phyloP scores from a whole-genome alignment of 1,140 invertebrate species.

The Leptestheria dahalacensis region DNA sequence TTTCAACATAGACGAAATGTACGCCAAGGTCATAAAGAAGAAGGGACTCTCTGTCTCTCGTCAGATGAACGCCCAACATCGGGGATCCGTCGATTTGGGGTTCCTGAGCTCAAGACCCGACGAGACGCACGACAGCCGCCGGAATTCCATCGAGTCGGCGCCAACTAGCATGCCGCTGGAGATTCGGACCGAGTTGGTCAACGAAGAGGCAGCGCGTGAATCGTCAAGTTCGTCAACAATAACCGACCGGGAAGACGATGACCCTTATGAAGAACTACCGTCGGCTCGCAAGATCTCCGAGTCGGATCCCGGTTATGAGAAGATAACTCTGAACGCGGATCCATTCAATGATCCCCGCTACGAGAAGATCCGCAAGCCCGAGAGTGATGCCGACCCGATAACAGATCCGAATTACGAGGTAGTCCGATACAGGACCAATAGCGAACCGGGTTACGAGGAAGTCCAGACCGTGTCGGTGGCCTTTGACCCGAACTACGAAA shows the following conservation, averaged over 20 bases:
- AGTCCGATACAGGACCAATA: neutral
- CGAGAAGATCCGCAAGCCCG: conserved; percentile 1
- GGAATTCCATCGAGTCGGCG: conserved; percentile 8
- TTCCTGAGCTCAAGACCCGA: neutral
- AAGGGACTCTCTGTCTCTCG: conserved; percentile 12
- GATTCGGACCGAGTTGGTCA: neutral
- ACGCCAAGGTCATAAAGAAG: conserved; percentile 50
- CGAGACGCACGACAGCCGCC: neutral
- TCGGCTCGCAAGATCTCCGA: conserved; percentile 8
- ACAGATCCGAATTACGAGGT: conserved; percentile 7
- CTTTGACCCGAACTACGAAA: conserved; percentile 34
- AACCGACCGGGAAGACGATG: conserved; percentile 5
- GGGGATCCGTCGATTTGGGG: conserved; percentile 14
- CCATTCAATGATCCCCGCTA: conserved; percentile 13
- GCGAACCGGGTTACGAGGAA: conserved; percentile 20
- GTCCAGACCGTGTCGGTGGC: neutral
- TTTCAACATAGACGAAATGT: conserved; percentile 65
- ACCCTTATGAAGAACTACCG: conserved; percentile 5
- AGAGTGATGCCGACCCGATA: no score
- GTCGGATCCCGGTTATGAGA: conserved; percentile 15
- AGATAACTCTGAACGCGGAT: conserved; percentile 6
- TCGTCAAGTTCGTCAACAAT: neutral
- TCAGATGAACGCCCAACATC: neutral
- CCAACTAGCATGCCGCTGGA: neutral
- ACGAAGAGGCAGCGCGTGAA: neutral